These are phyloP conservation scores for Archips xylosteana DNA, from an alignment of 2,888 invertebrate species.

Conservation along the genomic window DNA sequence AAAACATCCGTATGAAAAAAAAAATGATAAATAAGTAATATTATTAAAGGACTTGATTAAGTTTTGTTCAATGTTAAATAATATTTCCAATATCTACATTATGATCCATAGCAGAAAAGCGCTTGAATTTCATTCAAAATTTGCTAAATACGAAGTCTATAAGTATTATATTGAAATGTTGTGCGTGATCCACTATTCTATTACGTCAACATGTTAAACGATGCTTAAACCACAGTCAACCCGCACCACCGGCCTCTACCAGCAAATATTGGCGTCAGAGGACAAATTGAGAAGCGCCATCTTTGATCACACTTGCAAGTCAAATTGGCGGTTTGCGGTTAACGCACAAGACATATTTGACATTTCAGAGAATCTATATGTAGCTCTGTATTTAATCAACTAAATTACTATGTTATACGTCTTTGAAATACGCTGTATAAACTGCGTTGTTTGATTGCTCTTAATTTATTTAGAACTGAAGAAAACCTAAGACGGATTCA, in stretches of 20 bases:
- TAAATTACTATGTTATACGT: slow-evolving; percentile 17
- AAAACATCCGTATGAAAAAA: too few relatives aligned
- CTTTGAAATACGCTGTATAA: background rate
- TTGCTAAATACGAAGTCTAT: too few relatives aligned
- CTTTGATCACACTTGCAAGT: slow-evolving; percentile 61
- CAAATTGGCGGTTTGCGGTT: slow-evolving; percentile 72
- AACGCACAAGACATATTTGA: slow-evolving; percentile 31
- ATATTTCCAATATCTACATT: too few relatives aligned
- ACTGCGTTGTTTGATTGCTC: background rate
- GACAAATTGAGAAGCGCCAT: slow-evolving; percentile 51
- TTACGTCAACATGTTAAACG: background rate
- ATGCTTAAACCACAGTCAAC: slow-evolving; percentile 6
- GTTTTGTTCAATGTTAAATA: too few relatives aligned
- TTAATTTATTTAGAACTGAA: background rate
- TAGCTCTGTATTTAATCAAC: slow-evolving; percentile 17
- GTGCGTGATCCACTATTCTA: background rate
- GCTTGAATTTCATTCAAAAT: too few relatives aligned
- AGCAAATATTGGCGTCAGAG: slow-evolving; percentile 55
- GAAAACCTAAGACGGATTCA: too few relatives aligned
- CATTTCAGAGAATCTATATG: slow-evolving; percentile 8
- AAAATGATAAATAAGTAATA: too few relatives aligned
- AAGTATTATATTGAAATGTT: too few relatives aligned
- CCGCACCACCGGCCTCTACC: slow-evolving; percentile 41
- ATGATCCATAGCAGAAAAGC: too few relatives aligned
- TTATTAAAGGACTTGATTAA: too few relatives aligned